These are phyloP conservation scores for Hippocampus abdominalis DNA, from an alignment of 2,113 vertebrate genomes.

Conservation along the genomic window DNA sequence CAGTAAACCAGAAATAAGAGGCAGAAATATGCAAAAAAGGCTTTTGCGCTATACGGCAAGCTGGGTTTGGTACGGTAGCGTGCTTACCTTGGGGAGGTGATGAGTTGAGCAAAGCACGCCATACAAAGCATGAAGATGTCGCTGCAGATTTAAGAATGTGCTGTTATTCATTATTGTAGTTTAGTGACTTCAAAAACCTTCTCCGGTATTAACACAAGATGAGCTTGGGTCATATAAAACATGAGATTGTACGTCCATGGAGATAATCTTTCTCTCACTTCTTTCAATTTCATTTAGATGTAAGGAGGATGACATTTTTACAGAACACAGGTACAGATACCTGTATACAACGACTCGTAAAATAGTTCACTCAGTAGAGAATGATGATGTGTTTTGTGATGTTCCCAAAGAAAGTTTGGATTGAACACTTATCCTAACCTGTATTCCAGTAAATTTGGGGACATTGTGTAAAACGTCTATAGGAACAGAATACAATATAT, in stretches of 20 bases:
- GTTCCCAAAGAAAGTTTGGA: background rate
- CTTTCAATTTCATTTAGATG: background rate
- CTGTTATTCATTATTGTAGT: conserved; percentile 41
- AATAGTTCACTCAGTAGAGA: too few relatives aligned
- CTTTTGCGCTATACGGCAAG: conserved; percentile 27
- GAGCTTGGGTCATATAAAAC: conserved; percentile 42
- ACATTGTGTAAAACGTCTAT: background rate
- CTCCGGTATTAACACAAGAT: conserved; percentile 36
- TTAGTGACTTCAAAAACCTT: conserved; percentile 23
- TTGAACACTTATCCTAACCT: background rate
- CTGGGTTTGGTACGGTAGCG: conserved; percentile 41
- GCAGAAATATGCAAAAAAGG: conserved; percentile 70
- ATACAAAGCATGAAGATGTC: conserved; percentile 46
- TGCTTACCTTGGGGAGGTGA: conserved; percentile 63
- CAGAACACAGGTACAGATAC: too few relatives aligned
- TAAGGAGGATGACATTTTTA: background rate
- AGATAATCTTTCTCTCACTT: background rate
- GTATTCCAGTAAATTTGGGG: too few relatives aligned
- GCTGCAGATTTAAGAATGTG: conserved; percentile 39
- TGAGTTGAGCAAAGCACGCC: conserved; percentile 48
- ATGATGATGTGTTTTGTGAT: too few relatives aligned
- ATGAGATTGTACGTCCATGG: background rate
- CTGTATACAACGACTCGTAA: too few relatives aligned
- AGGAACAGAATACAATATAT: too few relatives aligned
- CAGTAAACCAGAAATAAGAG: conserved; percentile 77